Evolutionary conservation across 1,140 invertebrate species (phyloP).

Genomic region (Sinella curviseta): DNA sequence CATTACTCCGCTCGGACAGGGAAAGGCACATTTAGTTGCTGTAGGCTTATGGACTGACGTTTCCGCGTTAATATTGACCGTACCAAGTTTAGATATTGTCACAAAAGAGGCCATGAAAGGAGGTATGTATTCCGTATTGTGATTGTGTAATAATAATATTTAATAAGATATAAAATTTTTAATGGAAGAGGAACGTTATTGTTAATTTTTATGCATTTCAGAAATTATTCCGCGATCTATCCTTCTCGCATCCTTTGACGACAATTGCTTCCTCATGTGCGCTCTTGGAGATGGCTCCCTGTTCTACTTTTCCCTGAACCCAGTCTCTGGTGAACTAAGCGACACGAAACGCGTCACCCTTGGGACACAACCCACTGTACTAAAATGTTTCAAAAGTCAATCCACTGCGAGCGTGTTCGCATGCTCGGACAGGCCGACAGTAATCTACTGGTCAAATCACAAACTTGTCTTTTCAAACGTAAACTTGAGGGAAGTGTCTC

Average conservation of each 20-base stretch:
- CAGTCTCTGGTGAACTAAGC: conserved; percentile 67
- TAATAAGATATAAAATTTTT: background rate
- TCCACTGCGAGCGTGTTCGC: conserved; percentile 97
- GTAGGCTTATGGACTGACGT: conserved; percentile 98
- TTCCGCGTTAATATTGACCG: conserved; percentile 77
- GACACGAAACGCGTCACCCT: conserved; percentile 90
- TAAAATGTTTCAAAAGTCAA: conserved; percentile 86
- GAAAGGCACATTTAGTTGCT: conserved; percentile 74
- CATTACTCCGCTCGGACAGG: conserved; percentile 74
- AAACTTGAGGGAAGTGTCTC: conserved; percentile 95
- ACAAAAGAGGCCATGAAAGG: conserved; percentile 85
- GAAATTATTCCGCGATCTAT: conserved; percentile 96
- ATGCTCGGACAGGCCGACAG: conserved; percentile 95
- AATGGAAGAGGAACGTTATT: background rate
- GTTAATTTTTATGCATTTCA: conserved; percentile 52
- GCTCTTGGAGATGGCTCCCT: conserved; percentile 96
- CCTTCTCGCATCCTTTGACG: conserved; percentile 90
- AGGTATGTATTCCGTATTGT: conserved; percentile 57
- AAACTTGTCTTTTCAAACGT: conserved; percentile 99
- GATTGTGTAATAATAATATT: too few species aligned
- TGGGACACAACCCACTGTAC: conserved; percentile 93
- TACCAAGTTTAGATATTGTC: conserved; percentile 76
- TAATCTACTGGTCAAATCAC: conserved; percentile 98
- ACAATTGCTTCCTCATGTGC: conserved; percentile 83
- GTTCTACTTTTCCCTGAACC: conserved; percentile 89